Evolutionary conservation across 2,888 invertebrate species (phyloP).

Genomic region (Exephanes ischioxanthus): DNA sequence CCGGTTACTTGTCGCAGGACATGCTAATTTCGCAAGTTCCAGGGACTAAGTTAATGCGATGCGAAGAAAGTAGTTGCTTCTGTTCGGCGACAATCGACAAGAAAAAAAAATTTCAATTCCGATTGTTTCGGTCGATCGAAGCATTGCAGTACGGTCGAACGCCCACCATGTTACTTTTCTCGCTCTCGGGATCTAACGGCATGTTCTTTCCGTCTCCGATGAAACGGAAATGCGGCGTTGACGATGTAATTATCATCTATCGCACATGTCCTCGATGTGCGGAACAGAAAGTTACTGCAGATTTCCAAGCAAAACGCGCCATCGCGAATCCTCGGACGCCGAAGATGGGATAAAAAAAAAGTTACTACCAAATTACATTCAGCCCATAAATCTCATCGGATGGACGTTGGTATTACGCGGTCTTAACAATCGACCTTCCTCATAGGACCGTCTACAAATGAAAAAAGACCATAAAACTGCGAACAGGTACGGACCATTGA

Average conservation of each 20-base stretch:
- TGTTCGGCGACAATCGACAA: no score
- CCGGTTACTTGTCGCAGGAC: no score
- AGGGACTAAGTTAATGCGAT: no score
- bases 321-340: background rate
- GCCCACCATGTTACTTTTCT: background rate
- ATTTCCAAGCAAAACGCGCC: background rate
- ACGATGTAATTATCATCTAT: background rate
- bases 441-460: background rate
- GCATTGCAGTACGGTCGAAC: background rate
- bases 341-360: background rate
- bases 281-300: background rate
- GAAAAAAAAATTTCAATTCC: no score
- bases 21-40: no score
- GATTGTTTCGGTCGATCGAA: background rate
- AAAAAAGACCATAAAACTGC: background rate
- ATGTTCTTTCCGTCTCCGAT: background rate
- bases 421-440: background rate
- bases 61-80: no score
- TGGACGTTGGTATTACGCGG: background rate
- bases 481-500: background rate
- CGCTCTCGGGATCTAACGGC: background rate
- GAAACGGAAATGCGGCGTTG: background rate
- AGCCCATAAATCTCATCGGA: background rate
- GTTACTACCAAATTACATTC: background rate
- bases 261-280: background rate